Base-by-base conservation (phyloP, 23 tunicate genomes). In the Ascidia mentula region DNA sequence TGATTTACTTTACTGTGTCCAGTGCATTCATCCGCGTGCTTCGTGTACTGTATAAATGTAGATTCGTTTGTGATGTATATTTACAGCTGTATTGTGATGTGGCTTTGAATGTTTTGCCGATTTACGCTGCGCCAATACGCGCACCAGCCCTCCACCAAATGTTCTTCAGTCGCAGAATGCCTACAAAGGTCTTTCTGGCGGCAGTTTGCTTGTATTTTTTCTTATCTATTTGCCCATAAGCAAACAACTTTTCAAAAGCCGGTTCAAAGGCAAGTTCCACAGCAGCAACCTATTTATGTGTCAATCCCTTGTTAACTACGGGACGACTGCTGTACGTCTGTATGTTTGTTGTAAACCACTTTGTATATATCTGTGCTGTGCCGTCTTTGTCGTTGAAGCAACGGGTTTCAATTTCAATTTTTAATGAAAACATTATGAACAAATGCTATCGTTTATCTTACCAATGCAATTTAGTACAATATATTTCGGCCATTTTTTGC, bases 101-200 rank as follows among this genome's bases (percentile, higher is more conserved):
- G 65, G 22, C 12, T 53, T 53, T 53, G 65, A 20, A 53, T 28
- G n/a, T 9, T 53, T 53, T 9, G 13, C 13, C 65, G 7, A 20
- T 53, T 26, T 53, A 53, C 65, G 4, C 24, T 53, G 22, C 24
- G 65, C 24, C 1, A 26, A 3, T 3, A 53, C 13, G 13, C 7
- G 65, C 65, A 28, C 7, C 65, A 53, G 65, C 65, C 65, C 65
- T 6, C 65, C 65, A 53, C 65, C 65, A 53, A 53, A 53, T 53
- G 65, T 53, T 53, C 65, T 53, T 53, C 65, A 53, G 15, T 20
- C 65, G n/a, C n/a, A n/a, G n/a, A n/a, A n/a, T n/a, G n/a, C n/a
- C n/a, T n/a, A n/a, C n/a, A n/a, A n/a, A n/a, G n/a, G n/a, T n/a
- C n/a, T n/a, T n/a, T n/a, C n/a, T n/a, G n/a, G n/a, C n/a, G n/a